Evolutionary conservation across 30 jellyfish, hydroid and myxozoan genomes (phyloP).

Genomic region (Nemopilema nomurai): DNA sequence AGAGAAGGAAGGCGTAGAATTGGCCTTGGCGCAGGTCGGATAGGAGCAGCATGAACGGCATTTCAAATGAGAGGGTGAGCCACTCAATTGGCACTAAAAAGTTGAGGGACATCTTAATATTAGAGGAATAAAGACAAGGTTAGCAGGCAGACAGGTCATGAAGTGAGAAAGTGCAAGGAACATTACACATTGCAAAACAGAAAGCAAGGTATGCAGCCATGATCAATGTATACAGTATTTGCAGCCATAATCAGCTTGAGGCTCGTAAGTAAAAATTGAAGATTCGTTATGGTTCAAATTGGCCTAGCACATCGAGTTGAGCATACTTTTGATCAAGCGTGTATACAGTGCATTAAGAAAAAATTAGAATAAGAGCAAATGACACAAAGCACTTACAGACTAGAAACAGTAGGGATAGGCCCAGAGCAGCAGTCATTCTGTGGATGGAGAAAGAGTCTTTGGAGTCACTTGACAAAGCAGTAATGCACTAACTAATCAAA

Average conservation of each 20-base stretch:
- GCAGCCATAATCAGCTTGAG: too few species aligned
- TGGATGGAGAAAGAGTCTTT: too few species aligned
- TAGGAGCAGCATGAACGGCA: conserved; percentile 85
- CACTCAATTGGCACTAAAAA: conserved; percentile 93
- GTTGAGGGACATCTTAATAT: too few species aligned
- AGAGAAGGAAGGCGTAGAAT: conserved; percentile 80
- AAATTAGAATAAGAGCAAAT: not conserved
- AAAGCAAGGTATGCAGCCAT: too few species aligned
- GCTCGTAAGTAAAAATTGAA: too few species aligned
- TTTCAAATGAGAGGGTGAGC: conserved; percentile 75
- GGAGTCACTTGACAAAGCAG: too few species aligned
- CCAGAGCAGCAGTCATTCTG: conserved; percentile 71
- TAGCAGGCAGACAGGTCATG: not conserved
- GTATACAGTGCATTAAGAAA: too few species aligned
- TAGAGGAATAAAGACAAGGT: not conserved
- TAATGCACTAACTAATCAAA: too few species aligned
- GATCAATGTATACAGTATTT: too few species aligned
- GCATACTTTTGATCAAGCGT: not conserved
- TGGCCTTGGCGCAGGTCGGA: conserved; percentile 97
- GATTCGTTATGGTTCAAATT: too few species aligned
- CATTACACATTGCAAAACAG: too few species aligned
- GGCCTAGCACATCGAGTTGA: too few species aligned
- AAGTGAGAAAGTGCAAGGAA: not conserved
- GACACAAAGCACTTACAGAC: conserved; percentile 50
- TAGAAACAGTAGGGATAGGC: conserved; percentile 63